Evolutionary conservation across 1,140 invertebrate genomes (phyloP), one percentile per base, ranked within the genome.

Genomic region (Drosophila paulistorum): DNA sequence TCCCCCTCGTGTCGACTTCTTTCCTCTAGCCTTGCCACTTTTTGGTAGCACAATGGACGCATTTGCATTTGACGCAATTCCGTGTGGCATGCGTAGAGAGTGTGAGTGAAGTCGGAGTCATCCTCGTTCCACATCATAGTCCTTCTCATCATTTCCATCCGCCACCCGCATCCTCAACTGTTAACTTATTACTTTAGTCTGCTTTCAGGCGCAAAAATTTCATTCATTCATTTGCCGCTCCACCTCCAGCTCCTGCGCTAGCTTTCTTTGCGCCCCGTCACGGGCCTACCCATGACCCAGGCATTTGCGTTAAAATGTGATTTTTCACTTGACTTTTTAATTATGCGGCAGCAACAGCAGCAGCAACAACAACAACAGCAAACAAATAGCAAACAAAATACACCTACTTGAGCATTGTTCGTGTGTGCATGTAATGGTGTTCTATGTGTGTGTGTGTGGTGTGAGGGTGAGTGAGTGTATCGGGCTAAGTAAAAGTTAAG

Each of bases 251-350:
- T 60, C 23, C 23, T 26, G 23, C 23, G 1, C 26, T 30, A 6
- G 26, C 26, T 5, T 6, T 6, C 26, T 30, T 30, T 30, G 4
- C 30, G 6, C 30, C 68, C 58, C 70, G 7, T 42, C 60, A 23
- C 20, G 45, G 17, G 45, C 45, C 45, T 23, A 67, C 68, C 76
- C 68, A 62, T 72, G 26, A 41, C 79, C 58, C 59, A 62, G 59
- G 23, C 74, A 74, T 76, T 79, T 81, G 78, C 82, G 75, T 90
- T 81, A 84, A 90, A 90, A 84, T 91, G 83, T 90, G 87, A 90
- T 90, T 90, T 90, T 90, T 90, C 89, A 90, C 87, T 90, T 90
- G 87, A 90, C 87, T 90, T 90, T 87, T 90, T 90, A 90, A 90
- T 90, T 90, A 90, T 84, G 80, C 77, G 82, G 83, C 86, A 73